These are phyloP conservation scores for Orestias chungarensis DNA, from an alignment of 2,797 vertebrate genomes.

Conservation along the genomic window DNA sequence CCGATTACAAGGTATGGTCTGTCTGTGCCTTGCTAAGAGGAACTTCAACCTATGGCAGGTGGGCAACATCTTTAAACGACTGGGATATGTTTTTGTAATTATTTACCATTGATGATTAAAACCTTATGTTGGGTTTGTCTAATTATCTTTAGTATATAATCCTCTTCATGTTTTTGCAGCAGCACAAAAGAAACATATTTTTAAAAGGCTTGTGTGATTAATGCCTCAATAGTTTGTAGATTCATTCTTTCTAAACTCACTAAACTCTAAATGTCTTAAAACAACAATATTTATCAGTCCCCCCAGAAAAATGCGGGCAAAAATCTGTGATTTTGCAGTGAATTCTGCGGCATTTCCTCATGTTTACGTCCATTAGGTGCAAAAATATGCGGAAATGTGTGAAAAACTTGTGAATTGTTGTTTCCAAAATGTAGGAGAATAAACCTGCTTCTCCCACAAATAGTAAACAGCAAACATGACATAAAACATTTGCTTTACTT, in stretches of 20 bases:
- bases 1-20: neutral
- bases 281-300: no score
- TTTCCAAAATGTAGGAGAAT: no score
- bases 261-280: no score
- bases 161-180: neutral
- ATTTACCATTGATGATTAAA: neutral
- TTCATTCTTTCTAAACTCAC: neutral
- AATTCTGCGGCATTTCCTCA: no score
- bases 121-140: neutral
- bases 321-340: no score
- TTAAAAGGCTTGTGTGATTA: neutral
- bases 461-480: no score
- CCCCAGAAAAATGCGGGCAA: no score
- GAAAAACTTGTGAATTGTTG: no score
- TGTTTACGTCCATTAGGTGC: no score
- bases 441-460: no score
- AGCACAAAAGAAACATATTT: neutral
- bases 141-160: neutral
- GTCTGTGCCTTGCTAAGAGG: constrained; percentile 22
- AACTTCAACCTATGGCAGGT: constrained; percentile 5
- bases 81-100: neutral
- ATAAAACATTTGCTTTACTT: no score
- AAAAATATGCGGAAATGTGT: no score
- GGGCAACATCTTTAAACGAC: neutral
- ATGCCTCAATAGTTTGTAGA: neutral